These are phyloP conservation scores for Cirrhinus molitorella DNA, from an alignment of 2,797 vertebrate genomes.

Conservation along the genomic window DNA sequence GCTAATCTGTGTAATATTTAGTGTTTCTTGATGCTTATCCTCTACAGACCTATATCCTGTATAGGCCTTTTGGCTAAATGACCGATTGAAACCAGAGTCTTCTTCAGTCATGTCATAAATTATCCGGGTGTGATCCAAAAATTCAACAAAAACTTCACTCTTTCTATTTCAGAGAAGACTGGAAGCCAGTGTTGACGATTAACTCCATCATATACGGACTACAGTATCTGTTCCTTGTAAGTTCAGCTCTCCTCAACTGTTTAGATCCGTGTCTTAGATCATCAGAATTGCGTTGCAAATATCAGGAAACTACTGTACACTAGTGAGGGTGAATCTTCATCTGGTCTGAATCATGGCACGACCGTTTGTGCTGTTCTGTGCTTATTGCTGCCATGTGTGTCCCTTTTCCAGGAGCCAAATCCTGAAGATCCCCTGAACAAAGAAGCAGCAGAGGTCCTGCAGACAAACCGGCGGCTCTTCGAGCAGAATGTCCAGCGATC, in stretches of 20 bases:
- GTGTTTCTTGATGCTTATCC: background rate
- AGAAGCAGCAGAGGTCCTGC: constrained; percentile 92
- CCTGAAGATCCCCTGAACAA: constrained; percentile 94
- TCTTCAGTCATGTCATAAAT: background rate
- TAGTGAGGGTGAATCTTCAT: too few species aligned
- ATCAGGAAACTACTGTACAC: too few species aligned
- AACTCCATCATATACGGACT: constrained; percentile 98
- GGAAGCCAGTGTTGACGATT: constrained; percentile 95
- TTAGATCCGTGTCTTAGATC: too few species aligned
- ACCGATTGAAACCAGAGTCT: too few species aligned
- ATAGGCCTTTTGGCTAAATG: too few species aligned
- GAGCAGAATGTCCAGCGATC: constrained; percentile 95
- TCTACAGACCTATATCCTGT: background rate
- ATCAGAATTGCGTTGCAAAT: too few species aligned
- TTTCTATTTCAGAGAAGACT: constrained; percentile 88
- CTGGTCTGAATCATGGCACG: too few species aligned
- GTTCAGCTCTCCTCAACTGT: constrained; percentile 59
- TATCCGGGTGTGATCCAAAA: background rate
- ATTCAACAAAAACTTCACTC: too few species aligned
- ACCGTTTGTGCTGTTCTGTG: background rate
- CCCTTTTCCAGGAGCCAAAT: constrained; percentile 86
- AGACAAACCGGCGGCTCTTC: constrained; percentile 93
- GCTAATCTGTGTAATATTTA: too few species aligned
- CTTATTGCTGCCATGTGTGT: background rate
- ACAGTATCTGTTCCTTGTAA: constrained; percentile 98